Conservation (phyloP, 35 echinoderm and acorn worm species). For the Chiridota heheva region DNA sequence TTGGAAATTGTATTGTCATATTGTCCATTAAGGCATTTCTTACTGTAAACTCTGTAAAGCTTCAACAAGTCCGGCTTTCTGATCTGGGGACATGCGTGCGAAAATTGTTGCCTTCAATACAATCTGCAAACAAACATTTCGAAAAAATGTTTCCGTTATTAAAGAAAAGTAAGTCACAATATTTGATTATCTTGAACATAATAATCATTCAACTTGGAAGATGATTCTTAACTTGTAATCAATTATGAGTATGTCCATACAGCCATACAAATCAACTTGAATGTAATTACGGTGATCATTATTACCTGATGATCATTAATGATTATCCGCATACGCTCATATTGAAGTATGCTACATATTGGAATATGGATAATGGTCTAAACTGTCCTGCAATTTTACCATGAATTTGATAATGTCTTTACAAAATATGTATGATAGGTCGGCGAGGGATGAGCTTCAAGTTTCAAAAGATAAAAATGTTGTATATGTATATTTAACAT, state of each 20-base stretch:
- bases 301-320: too few relatives aligned
- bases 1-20: too few relatives aligned
- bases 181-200: background rate
- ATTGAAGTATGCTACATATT: slow-evolving; percentile 89
- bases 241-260: background rate
- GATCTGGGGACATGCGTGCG: slow-evolving; percentile 83
- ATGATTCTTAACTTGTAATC: too few relatives aligned
- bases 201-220: too few relatives aligned
- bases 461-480: too few relatives aligned
- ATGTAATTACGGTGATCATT: slow-evolving; percentile 67
- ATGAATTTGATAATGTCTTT: too few relatives aligned
- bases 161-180: background rate
- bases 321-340: slow-evolving; percentile 97
- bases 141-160: background rate
- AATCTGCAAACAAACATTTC: slow-evolving; percentile 41
- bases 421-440: too few relatives aligned
- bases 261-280: slow-evolving; percentile 63
- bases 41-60: slow-evolving; percentile 44
- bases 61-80: slow-evolving; percentile 79
- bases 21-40: too few relatives aligned
- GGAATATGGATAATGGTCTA: slow-evolving; percentile 85
- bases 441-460: too few relatives aligned
- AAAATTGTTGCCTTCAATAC: slow-evolving; percentile 66
- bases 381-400: slow-evolving; percentile 71
- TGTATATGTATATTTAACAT: too few relatives aligned